Evolutionary conservation across 2,797 vertebrate species (phyloP).

Genomic region (Petrocephalus sullivani): DNA sequence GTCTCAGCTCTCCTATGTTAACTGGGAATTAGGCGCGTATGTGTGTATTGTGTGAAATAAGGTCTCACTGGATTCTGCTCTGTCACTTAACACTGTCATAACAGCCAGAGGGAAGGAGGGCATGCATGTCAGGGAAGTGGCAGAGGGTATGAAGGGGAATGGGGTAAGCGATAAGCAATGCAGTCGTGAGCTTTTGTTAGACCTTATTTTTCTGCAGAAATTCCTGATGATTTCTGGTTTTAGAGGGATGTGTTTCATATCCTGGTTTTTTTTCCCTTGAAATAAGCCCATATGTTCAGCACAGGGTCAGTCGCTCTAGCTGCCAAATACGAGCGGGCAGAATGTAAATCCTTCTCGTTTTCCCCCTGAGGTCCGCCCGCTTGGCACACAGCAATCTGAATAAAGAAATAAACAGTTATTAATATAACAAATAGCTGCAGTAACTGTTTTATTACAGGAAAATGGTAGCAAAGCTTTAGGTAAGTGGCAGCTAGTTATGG

Average conservation of each 20-base stretch:
- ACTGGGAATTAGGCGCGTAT: background rate
- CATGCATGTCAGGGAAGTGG: background rate
- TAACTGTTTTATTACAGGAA: background rate
- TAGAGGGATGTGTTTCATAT: background rate
- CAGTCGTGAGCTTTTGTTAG: background rate
- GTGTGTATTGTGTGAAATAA: background rate
- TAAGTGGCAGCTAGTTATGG: background rate
- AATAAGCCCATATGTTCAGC: conserved; percentile 4
- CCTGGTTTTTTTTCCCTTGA: background rate
- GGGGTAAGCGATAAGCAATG: background rate
- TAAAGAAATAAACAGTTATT: background rate
- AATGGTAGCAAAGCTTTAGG: background rate
- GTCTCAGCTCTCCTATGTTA: background rate
- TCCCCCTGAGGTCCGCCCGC: background rate
- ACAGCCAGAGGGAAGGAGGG: background rate
- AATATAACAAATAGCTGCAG: background rate
- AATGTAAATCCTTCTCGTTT: background rate
- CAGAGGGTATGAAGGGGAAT: background rate
- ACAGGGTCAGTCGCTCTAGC: background rate
- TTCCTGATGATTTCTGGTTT: background rate
- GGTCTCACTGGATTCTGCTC: background rate
- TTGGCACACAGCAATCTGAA: background rate
- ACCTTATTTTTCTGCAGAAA: background rate
- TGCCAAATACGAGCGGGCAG: background rate
- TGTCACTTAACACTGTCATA: background rate